Evolutionary conservation across 2,113 vertebrate genomes (phyloP), one percentile per base, ranked within the genome.

Genomic region (Archilochus colubris): DNA sequence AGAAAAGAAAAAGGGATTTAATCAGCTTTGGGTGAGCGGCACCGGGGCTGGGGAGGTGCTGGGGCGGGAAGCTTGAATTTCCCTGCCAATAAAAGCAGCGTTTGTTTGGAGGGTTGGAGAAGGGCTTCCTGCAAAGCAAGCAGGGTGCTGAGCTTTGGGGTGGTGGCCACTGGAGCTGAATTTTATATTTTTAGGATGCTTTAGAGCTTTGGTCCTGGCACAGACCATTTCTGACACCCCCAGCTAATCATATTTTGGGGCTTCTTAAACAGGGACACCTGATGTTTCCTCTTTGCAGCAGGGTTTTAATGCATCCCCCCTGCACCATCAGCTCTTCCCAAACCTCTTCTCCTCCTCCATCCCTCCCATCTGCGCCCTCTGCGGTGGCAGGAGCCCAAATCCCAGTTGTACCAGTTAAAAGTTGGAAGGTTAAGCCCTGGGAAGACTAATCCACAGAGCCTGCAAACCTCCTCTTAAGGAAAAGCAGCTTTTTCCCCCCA

Each of bases 181-280:
- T 22, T 6, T 19, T 16, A 2, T 4, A 1, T 6, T 48, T 25
- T 11, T 4, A 43, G 40, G 3, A 40, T 24, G 12, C 14, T 15
- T 12, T 27, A 30, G 19, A 22, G 31, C 1, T 83, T 57, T 68
- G 9, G 10, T 14, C 20, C 23, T 6, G 24, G 36, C n/a, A 22
- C 2, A 1, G 48, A 14, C n/a, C 5, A 0, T 70, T 82, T 36
- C 64, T 28, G 59, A 14, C 0, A 0, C 5, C 88, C 51, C 46
- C 5, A 3, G 44, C 1, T 17, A 6, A 31, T 38, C 36, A 38
- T 5, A 19, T 28, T 76, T 11, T 33, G 46, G 57, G 22, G 14
- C 12, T 27, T 40, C 24, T 81, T 48, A 2, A 23, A 14, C 2
- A 19, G 31, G 8, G 14, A 9, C 14, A 5, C 3, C 5, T 2